These are phyloP conservation scores for Neoascia interrupta DNA, from an alignment of 2,888 invertebrate species.

Conservation along the genomic window DNA sequence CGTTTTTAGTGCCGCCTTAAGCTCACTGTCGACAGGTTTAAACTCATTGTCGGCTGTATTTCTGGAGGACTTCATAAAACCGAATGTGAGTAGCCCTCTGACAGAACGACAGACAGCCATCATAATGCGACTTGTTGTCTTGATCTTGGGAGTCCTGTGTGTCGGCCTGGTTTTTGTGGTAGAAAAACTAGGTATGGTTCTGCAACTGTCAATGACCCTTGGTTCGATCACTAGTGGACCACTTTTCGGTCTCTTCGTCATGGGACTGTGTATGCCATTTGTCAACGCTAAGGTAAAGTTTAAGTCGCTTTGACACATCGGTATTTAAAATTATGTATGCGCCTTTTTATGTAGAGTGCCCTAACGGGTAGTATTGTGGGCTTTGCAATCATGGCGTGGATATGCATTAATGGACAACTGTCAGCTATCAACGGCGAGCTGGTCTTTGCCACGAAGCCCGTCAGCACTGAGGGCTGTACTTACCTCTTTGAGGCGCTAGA, in stretches of 20 bases:
- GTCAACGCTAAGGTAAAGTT: conserved; percentile 82
- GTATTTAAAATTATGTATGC: too few relatives aligned
- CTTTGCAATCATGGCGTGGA: conserved; percentile 84
- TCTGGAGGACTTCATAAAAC: conserved; percentile 88
- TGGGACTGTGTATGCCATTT: conserved; percentile 85
- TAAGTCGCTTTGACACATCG: too few relatives aligned
- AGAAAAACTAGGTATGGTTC: conserved; percentile 86
- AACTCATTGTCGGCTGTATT: conserved; percentile 91
- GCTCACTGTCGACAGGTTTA: conserved; percentile 89
- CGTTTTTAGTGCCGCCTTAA: conserved; percentile 93
- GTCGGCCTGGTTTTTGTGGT: conserved; percentile 84
- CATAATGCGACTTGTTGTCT: conserved; percentile 85
- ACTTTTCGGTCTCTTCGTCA: conserved; percentile 85
- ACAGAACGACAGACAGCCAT: conserved; percentile 81
- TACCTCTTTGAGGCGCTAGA: conserved; percentile 81
- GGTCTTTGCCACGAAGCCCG: conserved; percentile 81
- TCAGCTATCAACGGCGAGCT: conserved; percentile 84
- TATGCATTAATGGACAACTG: conserved; percentile 85
- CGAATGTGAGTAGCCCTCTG: conserved; percentile 82
- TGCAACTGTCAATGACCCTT: conserved; percentile 83
- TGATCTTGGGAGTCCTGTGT: conserved; percentile 84
- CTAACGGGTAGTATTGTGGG: conserved; percentile 84
- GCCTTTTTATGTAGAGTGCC: conserved; percentile 82
- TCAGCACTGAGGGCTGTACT: conserved; percentile 80
- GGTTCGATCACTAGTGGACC: conserved; percentile 85